Evolutionary conservation across 2,888 invertebrate species (phyloP), one percentile per base, ranked within the genome.

Genomic region (Drosophila emarginata): DNA sequence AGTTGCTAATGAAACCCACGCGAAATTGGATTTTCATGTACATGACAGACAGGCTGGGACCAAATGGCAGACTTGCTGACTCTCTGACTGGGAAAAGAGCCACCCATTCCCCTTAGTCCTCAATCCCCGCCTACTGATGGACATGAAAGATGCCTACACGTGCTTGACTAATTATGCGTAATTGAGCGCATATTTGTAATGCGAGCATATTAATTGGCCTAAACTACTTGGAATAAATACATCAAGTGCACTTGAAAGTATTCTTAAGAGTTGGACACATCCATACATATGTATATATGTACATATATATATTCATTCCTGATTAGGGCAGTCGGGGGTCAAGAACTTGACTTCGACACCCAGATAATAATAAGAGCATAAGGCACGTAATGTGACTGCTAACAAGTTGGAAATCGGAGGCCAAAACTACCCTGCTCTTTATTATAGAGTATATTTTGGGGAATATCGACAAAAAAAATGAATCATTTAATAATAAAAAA

Each of bases 21-120:
- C 77, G 74, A 83, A 86, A 83, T 83, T 83, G 82, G 88, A 83
- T 86, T 83, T 88, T 86, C 84, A 78, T 83, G 82, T 76, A 86
- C 76, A 83, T 70, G 76, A 71, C 81, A 76, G 79, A 70, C 62
- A 60, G 67, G 62, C 71, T 63, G 32, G 51, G 67, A 79, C 53
- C 40, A 15, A 53, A 52, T 58, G 50, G 21, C 53, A 51, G 58
- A 37, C 32, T 32, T 32, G 9, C 32, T 32, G 32, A 9, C 32
- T 32, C 32, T 51, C 32, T 26, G 6, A 26, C 26, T 26, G 26
- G 26, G 4, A 26, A 26, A 26, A 26, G 26, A 26, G 64, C 21
- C 54, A 51, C 62, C 15, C 52, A 64, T 67, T 26, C 6, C 23
- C 6, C 28, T 21, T 9, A 14, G n/a, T 26, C 26, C 6, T 5